Percentiles rank a stretch among this genome's conserved stretches.
Evolutionary conservation across 2,888 invertebrate species (phyloP).

Genomic region (Morpho deidamia): DNA sequence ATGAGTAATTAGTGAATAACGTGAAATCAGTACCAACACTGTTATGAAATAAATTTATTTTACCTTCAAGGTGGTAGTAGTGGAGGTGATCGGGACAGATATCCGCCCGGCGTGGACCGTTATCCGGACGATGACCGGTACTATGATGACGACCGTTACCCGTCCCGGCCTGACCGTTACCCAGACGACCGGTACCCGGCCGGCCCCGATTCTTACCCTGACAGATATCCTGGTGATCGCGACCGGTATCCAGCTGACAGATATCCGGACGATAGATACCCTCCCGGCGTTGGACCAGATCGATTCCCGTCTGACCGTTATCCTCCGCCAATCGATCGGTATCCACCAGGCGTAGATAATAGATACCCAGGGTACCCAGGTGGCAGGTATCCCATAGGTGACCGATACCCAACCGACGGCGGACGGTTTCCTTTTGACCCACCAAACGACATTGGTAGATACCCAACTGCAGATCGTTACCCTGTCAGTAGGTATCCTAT

Average conservation of each 20-base stretch:
- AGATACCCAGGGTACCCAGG: slow-evolving; percentile 72
- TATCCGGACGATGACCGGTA: slow-evolving; percentile 74
- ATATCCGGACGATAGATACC: slow-evolving; percentile 71
- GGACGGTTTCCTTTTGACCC: slow-evolving; percentile 55
- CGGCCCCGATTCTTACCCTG: slow-evolving; percentile 58
- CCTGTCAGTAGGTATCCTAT: slow-evolving; percentile 61
- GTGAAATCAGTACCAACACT: background rate
- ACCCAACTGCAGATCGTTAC: slow-evolving; percentile 56
- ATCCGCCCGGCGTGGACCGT: slow-evolving; percentile 67
- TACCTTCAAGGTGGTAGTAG: slow-evolving; percentile 58
- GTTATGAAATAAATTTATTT: slow-evolving; percentile 1
- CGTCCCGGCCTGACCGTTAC: slow-evolving; percentile 70
- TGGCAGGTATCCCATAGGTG: slow-evolving; percentile 54
- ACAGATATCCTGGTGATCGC: slow-evolving; percentile 50
- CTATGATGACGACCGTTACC: slow-evolving; percentile 68
- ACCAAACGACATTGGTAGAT: slow-evolving; percentile 52
- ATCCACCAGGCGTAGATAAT: slow-evolving; percentile 64
- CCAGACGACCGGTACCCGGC: slow-evolving; percentile 66
- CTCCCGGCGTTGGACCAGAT: slow-evolving; percentile 55
- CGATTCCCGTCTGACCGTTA: slow-evolving; percentile 68
- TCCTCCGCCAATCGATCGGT: slow-evolving; percentile 66
- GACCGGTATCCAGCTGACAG: slow-evolving; percentile 49
- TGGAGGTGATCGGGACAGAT: slow-evolving; percentile 53
- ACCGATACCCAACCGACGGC: slow-evolving; percentile 59
- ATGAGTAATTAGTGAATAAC: slow-evolving; percentile 2